Conservation (phyloP, 2,113 vertebrate genomes). For the Neodontobutis hainanensis region DNA sequence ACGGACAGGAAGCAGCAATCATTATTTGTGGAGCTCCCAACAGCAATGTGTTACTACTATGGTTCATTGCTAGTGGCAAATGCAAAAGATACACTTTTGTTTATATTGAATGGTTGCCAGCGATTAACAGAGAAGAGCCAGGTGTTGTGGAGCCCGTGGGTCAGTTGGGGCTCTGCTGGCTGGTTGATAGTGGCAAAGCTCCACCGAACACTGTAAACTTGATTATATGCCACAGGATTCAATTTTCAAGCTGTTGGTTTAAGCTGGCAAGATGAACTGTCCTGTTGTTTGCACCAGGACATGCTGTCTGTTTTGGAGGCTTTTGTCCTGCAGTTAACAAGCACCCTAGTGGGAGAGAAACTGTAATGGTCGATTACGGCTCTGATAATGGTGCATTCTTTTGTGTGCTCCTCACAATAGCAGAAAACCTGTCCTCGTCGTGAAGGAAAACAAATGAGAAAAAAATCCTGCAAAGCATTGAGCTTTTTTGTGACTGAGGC, state of each 20-base stretch:
- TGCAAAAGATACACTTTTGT: conserved; percentile 37
- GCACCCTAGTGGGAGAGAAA: conserved; percentile 58
- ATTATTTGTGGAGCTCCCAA: conserved; percentile 26
- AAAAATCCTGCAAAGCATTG: conserved; percentile 57
- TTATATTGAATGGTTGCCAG: conserved; percentile 58
- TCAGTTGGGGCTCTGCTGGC: conserved; percentile 63
- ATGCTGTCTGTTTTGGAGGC: conserved; percentile 56
- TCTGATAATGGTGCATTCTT: conserved; percentile 66
- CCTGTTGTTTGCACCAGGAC: conserved; percentile 63
- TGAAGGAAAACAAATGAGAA: conserved; percentile 44
- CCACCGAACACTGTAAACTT: conserved; percentile 69
- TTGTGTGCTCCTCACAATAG: conserved; percentile 52
- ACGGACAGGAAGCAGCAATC: conserved; percentile 16
- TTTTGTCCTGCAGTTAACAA: conserved; percentile 70
- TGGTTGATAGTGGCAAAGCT: conserved; percentile 58
- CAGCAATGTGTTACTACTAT: conserved; percentile 5
- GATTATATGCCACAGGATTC: conserved; percentile 71
- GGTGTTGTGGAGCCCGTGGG: conserved; percentile 62
- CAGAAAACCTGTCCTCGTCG: conserved; percentile 49
- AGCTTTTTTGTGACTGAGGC: conserved; percentile 64
- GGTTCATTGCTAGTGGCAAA: conserved; percentile 31
- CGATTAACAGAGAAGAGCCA: conserved; percentile 60
- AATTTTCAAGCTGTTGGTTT: conserved; percentile 75
- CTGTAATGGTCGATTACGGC: conserved; percentile 67
- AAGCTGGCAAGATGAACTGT: conserved; percentile 55